Percentiles rank a stretch among this genome's conserved stretches.
Evolutionary conservation across 1,140 invertebrate species (phyloP).

Genomic region (Brachionus koreanus): DNA sequence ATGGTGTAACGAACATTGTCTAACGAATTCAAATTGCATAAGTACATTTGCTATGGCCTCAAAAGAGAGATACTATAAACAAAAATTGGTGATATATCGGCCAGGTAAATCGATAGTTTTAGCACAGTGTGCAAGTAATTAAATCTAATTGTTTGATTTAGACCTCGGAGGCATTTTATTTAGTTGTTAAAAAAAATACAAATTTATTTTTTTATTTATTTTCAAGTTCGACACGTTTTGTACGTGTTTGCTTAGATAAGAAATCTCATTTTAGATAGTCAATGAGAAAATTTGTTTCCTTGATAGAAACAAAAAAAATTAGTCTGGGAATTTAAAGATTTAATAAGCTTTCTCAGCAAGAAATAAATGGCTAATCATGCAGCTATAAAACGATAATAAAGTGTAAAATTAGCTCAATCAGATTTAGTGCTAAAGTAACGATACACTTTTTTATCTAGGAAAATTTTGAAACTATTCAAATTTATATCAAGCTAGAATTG

Average conservation of each 20-base stretch:
- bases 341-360: conserved; percentile 27
- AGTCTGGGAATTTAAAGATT: not conserved
- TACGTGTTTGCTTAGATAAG: conserved; percentile 13
- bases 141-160: not conserved
- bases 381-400: not conserved
- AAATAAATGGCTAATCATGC: not conserved
- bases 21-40: not conserved
- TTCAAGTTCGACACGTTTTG: not conserved
- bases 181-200: not conserved
- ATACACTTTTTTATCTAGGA: too few species aligned
- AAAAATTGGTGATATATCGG: conserved; percentile 14
- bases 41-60: not conserved
- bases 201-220: conserved; percentile 10
- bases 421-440: not conserved
- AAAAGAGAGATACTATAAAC: not conserved
- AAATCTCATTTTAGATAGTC: not conserved
- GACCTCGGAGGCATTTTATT: not conserved
- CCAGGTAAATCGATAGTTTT: not conserved
- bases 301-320: not conserved
- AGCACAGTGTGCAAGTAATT: conserved; percentile 11
- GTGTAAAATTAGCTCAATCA: not conserved
- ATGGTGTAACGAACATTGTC: not conserved
- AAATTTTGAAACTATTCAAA: too few species aligned
- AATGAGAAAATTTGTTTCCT: conserved; percentile 21
- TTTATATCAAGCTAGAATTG: not conserved